phyloP scores from a whole-genome alignment of 1,140 invertebrate species.

The Drosophila paulistorum region DNA sequence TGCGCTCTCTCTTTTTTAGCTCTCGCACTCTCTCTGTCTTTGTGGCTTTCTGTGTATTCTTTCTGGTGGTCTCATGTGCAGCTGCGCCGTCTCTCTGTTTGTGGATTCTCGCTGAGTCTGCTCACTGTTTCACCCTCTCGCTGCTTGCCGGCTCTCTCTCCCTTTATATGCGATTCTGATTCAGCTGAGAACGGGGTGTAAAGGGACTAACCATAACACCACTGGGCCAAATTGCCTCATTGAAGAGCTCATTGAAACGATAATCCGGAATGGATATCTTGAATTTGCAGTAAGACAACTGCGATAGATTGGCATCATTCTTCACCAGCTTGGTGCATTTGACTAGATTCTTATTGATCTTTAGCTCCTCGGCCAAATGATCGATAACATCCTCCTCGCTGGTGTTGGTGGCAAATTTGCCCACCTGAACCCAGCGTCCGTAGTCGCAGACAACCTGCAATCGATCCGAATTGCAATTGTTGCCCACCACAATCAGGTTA shows the following conservation, averaged over 20 bases:
- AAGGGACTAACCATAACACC: slow-evolving; percentile 82
- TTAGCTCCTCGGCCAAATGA: slow-evolving; percentile 76
- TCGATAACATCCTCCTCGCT: slow-evolving; percentile 81
- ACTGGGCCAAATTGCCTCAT: slow-evolving; percentile 82
- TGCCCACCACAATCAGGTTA: slow-evolving; percentile 78
- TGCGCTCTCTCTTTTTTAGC: not conserved
- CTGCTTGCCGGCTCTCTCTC: slow-evolving; percentile 43
- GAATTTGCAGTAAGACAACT: slow-evolving; percentile 79
- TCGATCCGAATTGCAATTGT: slow-evolving; percentile 82
- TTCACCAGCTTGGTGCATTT: slow-evolving; percentile 81
- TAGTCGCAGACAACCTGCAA: slow-evolving; percentile 81
- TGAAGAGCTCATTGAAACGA: slow-evolving; percentile 82
- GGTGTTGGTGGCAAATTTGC: slow-evolving; percentile 79
- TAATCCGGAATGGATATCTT: slow-evolving; percentile 82
- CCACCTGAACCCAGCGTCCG: slow-evolving; percentile 79
- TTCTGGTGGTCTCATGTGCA: not conserved
- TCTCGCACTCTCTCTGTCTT: slow-evolving; percentile 2
- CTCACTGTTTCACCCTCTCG: slow-evolving; percentile 51
- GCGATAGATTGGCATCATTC: slow-evolving; percentile 79
- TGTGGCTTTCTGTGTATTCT: too few species aligned
- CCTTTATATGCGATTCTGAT: slow-evolving; percentile 80
- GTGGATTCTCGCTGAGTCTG: not conserved
- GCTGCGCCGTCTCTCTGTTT: slow-evolving; percentile 17
- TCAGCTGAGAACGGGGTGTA: slow-evolving; percentile 78
- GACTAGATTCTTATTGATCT: slow-evolving; percentile 80